phyloP scores from a whole-genome alignment of 2,113 vertebrate genomes.

The Eptatretus burgeri region DNA sequence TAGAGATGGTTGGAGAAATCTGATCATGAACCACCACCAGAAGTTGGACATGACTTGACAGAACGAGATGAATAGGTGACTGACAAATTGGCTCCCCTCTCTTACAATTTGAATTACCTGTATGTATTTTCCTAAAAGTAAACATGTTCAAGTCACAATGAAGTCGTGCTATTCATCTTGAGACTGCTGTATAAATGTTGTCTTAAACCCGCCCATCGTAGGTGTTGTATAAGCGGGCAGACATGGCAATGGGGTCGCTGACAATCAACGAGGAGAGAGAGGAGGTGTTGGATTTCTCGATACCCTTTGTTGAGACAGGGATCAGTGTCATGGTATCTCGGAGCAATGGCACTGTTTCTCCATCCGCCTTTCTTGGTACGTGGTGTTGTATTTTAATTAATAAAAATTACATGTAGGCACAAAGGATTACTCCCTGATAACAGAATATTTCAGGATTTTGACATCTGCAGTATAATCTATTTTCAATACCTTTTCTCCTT shows the following conservation, averaged over 20 bases:
- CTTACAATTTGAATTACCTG: too few relatives aligned
- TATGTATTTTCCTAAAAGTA: too few relatives aligned
- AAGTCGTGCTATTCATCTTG: too few relatives aligned
- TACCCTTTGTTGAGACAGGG: conserved; percentile 87
- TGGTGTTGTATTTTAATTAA: neutral
- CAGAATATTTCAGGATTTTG: neutral
- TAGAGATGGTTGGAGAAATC: too few relatives aligned
- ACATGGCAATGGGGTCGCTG: conserved; percentile 93
- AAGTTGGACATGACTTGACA: too few relatives aligned
- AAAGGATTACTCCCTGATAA: neutral
- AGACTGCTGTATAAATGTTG: neutral
- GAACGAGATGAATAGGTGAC: too few relatives aligned
- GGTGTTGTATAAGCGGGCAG: conserved; percentile 78
- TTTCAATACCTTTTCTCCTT: too few relatives aligned
- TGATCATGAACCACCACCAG: too few relatives aligned
- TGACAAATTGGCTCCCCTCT: too few relatives aligned
- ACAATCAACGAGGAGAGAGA: conserved; percentile 93
- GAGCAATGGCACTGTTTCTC: conserved; percentile 80
- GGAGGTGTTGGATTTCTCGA: conserved; percentile 80
- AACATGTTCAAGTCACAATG: too few relatives aligned
- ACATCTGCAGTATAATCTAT: too few relatives aligned
- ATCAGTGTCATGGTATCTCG: conserved; percentile 94
- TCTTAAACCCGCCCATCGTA: too few relatives aligned
- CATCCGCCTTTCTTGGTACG: conserved; percentile 73
- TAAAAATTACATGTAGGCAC: neutral